Conservation (phyloP, 2,888 invertebrate genomes). For the Sipha maydis region DNA sequence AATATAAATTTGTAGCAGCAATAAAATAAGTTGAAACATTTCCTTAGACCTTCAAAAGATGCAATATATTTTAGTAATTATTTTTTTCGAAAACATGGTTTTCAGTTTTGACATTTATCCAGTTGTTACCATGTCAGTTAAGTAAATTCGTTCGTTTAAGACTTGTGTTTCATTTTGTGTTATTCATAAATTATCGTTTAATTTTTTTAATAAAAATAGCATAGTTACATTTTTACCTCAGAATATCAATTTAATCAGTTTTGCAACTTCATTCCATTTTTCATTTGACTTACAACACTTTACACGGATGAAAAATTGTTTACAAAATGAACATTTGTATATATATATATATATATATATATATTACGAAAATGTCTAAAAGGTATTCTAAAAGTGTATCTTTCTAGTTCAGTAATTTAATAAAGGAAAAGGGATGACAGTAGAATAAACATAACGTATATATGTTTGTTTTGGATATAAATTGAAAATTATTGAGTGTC, state of each 20-base stretch:
- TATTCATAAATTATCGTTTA: too few relatives aligned
- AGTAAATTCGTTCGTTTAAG: too few relatives aligned
- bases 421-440: background rate
- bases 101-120: too few relatives aligned
- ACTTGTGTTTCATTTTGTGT: too few relatives aligned
- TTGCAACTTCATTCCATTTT: background rate
- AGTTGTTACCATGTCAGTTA: too few relatives aligned
- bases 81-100: too few relatives aligned
- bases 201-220: too few relatives aligned
- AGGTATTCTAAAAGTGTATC: background rate
- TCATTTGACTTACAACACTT: background rate
- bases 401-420: background rate
- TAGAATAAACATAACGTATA: background rate
- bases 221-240: background rate
- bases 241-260: background rate
- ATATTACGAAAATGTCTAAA: background rate
- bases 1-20: background rate
- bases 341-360: background rate
- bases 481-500: slow-evolving; percentile 14
- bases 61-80: too few relatives aligned
- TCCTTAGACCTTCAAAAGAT: background rate
- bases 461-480: background rate
- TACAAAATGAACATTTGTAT: background rate
- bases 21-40: background rate
- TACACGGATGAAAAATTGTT: background rate